Conservation (phyloP, 1,140 invertebrate species). For the Vanessa tameamea region DNA sequence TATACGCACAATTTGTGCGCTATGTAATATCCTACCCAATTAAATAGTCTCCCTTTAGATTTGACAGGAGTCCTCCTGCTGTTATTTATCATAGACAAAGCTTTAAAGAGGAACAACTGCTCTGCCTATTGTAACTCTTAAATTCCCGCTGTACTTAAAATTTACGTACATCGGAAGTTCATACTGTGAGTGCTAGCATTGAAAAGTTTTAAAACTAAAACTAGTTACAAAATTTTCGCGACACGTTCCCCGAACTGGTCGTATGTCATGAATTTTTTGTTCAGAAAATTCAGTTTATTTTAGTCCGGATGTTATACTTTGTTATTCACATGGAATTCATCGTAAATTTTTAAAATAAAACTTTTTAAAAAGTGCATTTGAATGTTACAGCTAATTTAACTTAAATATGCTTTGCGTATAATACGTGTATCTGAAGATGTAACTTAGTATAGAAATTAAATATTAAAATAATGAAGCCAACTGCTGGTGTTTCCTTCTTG, state of each 20-base stretch:
- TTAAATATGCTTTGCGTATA: too few species aligned
- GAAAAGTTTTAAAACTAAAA: conserved; percentile 26
- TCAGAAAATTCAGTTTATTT: conserved; percentile 18
- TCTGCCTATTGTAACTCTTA: neutral
- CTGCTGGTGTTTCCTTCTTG: too few species aligned
- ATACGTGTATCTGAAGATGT: too few species aligned
- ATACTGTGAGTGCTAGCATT: neutral
- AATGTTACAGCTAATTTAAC: neutral
- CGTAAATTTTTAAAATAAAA: neutral
- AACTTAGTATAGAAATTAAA: too few species aligned
- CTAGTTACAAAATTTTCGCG: conserved; percentile 28
- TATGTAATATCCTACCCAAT: too few species aligned
- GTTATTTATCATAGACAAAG: neutral
- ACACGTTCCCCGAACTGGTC: conserved; percentile 17
- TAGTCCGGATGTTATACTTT: conserved; percentile 14
- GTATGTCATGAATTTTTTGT: conserved; percentile 14
- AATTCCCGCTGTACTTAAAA: neutral
- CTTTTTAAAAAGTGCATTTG: neutral
- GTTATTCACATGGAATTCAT: neutral
- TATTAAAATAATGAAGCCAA: too few species aligned
- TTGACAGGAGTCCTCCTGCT: neutral
- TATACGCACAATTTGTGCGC: too few species aligned
- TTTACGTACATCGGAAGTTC: conserved; percentile 1
- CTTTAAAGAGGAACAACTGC: neutral
- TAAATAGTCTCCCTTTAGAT: too few species aligned